phyloP scores from a whole-genome alignment of 1,140 invertebrate species.

The Mactra quadrangularis region DNA sequence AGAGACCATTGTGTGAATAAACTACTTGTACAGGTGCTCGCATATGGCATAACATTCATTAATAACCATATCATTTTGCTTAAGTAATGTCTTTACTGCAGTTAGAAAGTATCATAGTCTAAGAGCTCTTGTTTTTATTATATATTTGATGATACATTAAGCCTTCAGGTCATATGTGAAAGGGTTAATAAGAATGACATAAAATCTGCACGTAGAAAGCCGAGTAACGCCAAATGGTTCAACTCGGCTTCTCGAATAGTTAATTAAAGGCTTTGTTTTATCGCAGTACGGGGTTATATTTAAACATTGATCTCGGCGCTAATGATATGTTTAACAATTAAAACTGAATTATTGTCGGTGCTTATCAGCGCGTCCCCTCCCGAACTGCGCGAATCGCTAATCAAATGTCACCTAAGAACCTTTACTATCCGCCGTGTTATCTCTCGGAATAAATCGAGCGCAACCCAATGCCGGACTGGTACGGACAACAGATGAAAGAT shows the following conservation, averaged over 20 bases:
- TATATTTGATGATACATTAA: no score
- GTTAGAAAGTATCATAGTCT: no score
- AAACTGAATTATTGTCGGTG: conserved; percentile 52
- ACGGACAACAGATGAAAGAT: conserved; percentile 5
- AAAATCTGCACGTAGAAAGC: no score
- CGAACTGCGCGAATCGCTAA: conserved; percentile 21
- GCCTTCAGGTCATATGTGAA: no score
- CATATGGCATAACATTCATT: no score
- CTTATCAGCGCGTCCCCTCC: conserved; percentile 47
- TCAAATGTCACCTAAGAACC: conserved; percentile 59
- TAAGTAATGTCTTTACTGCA: no score
- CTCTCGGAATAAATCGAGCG: conserved; percentile 52
- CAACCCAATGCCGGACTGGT: conserved; percentile 27
- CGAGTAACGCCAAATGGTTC: conserved; percentile 45
- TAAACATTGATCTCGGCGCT: conserved; percentile 45
- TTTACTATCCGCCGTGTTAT: conserved; percentile 40
- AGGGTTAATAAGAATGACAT: no score
- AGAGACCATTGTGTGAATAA: no score
- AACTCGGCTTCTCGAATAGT: conserved; percentile 25
- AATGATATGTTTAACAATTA: conserved; percentile 60
- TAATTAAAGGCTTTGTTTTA: conserved; percentile 60
- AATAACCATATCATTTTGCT: no score
- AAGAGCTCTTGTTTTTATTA: no score
- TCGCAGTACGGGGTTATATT: conserved; percentile 43
- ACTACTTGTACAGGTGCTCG: no score